Percentiles rank a stretch among this genome's conserved stretches.
Conservation (phyloP, 2,797 vertebrate species). For the Eulemur rubriventer region DNA sequence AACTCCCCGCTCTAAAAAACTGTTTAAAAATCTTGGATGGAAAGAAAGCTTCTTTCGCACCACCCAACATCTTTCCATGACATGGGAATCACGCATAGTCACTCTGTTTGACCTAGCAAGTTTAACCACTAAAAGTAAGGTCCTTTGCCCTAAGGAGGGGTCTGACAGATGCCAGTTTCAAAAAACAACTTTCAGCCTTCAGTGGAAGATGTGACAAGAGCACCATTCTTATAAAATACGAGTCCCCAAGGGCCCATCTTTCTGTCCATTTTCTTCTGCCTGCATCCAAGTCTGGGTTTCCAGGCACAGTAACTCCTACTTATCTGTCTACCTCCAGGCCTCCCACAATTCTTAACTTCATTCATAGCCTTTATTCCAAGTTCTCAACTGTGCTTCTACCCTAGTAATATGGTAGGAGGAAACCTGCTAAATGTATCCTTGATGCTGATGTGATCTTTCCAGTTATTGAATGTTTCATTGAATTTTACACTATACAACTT, state of each 20-base stretch:
- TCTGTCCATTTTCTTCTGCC: neutral
- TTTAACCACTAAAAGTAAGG: slow-evolving; percentile 35
- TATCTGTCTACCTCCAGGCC: slow-evolving; percentile 25
- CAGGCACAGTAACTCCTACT: neutral
- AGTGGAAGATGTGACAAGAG: slow-evolving; percentile 53
- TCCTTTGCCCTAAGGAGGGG: slow-evolving; percentile 19
- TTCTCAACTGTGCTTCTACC: slow-evolving; percentile 24
- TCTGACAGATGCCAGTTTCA: slow-evolving; percentile 40
- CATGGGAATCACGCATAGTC: neutral
- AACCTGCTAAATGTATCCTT: slow-evolving; percentile 63
- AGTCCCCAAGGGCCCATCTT: slow-evolving; percentile 43
- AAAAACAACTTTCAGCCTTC: slow-evolving; percentile 51
- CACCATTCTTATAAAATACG: slow-evolving; percentile 51
- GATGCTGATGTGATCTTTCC: slow-evolving; percentile 73
- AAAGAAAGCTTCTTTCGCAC: neutral
- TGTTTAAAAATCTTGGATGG: neutral
- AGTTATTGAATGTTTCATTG: slow-evolving; percentile 74
- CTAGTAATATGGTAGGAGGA: slow-evolving; percentile 32
- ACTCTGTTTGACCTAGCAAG: slow-evolving; percentile 31
- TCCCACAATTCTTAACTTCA: slow-evolving; percentile 40
- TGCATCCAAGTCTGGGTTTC: slow-evolving; percentile 4
- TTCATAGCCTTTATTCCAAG: slow-evolving; percentile 34
- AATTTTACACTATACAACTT: slow-evolving; percentile 74
- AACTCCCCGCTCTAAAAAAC: neutral
- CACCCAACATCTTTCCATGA: neutral